These are phyloP conservation scores for Pipistrellus pygmaeus DNA, from an alignment of 2,797 vertebrate species.

Conservation along the genomic window DNA sequence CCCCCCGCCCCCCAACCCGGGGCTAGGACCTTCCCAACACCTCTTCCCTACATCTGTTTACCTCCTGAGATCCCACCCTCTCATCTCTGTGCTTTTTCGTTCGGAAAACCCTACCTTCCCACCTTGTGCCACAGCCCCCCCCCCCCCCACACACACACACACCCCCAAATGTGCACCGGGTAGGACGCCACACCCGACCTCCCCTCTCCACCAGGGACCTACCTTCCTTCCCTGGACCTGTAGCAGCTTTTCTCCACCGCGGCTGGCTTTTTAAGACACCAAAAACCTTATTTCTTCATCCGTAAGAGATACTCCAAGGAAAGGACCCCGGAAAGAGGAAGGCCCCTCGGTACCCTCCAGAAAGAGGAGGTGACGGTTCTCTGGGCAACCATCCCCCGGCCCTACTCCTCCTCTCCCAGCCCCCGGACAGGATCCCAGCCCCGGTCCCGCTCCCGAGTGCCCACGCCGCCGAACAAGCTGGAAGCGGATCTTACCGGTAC, in stretches of 20 bases:
- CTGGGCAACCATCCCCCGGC: background rate
- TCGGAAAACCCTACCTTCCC: background rate
- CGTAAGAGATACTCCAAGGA: conserved; percentile 11
- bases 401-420: conserved; percentile 24
- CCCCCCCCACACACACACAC: too few relatives aligned
- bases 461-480: conserved; percentile 82
- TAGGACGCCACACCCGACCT: background rate
- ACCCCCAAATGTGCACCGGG: background rate
- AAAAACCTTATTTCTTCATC: conserved; percentile 59
- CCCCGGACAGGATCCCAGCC: conserved; percentile 4
- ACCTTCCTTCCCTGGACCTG: conserved; percentile 80
- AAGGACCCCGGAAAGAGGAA: background rate
- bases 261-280: conserved; percentile 59
- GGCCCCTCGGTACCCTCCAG: conserved; percentile 14
- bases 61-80: background rate
- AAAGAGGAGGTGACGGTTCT: background rate
- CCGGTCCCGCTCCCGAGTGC: conserved; percentile 77
- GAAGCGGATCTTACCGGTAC: conserved; percentile 84
- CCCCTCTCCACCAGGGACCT: conserved; percentile 67
- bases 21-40: background rate
- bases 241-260: conserved; percentile 76
- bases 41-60: background rate
- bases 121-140: background rate
- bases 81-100: background rate
- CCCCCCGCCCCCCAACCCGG: too few relatives aligned